Evolutionary conservation across 2,888 invertebrate species (phyloP), one percentile per base, ranked within the genome.

Genomic region (Cyaniris semiargus): DNA sequence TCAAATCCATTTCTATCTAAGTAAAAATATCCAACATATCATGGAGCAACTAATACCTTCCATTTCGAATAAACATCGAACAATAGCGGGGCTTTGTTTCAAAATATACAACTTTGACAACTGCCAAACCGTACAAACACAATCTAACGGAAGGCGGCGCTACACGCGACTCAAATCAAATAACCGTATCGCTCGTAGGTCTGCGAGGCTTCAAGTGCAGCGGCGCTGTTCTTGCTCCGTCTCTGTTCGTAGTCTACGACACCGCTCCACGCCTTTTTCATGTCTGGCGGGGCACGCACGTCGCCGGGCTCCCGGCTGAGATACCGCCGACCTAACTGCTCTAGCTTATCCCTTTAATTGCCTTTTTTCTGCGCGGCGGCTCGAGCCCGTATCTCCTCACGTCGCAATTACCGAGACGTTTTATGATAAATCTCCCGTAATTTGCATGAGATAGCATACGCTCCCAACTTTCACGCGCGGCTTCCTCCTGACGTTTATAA

Each of bases 381-480:
- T 92, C 88, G 91, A 92, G 88, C 88, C 92, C 91, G 89, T 93
- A 94, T 94, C 93, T 94, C 87, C 93, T 92, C 93, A 93, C 93
- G 94, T 94, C 92, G 92, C 92, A 93, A 93, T 94, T 93, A 93
- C 89, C 88, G 92, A 91, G 93, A 92, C 92, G 91, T 93, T 92
- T 93, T 93, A 94, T 94, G 93, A 94, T 94, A 94, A 93, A 94
- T 94, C 93, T 94, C 87, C 90, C 88, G 92, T 93, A 94, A 94
- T 94, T 94, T 94, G 93, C 93, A 93, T 94, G 93, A 94, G 93
- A 94, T 93, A 93, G 93, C 94, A 93, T 94, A 94, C 92, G 94
- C 92, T 93, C 91, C 91, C 92, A 93, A 93, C 93, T 94, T 94
- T 93, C 91, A 89, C 90, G 91, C 90, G 89, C 87, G 89, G 90